These are phyloP conservation scores for Engraulis encrasicolus DNA, from an alignment of 2,113 vertebrate species.

Conservation along the genomic window DNA sequence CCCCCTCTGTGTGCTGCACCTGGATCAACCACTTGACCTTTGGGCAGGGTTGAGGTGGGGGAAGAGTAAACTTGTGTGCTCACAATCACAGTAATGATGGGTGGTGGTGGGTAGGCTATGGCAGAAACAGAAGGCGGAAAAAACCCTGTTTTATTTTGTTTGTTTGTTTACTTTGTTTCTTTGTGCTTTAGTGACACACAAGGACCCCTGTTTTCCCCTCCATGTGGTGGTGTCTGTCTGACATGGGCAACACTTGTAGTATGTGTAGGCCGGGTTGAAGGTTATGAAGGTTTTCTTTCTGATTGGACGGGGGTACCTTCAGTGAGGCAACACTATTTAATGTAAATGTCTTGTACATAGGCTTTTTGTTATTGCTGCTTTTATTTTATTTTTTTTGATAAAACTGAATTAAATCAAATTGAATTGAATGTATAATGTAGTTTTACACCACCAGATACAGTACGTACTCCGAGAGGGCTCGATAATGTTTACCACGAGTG, in stretches of 20 bases:
- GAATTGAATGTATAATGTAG: constrained; percentile 64
- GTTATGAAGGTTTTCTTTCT: neutral
- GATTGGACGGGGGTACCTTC: neutral
- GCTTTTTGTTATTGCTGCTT: constrained; percentile 38
- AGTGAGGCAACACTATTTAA: constrained; percentile 67
- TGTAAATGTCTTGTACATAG: constrained; percentile 79
- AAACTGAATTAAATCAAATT: constrained; percentile 45
- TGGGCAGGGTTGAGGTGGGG: neutral
- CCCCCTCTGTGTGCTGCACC: neutral
- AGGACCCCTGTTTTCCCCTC: neutral
- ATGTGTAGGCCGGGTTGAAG: neutral
- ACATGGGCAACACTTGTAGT: neutral
- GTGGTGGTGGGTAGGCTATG: neutral
- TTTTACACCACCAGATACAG: constrained; percentile 43
- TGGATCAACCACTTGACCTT: neutral
- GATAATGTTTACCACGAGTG: neutral
- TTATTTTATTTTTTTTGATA: constrained; percentile 52
- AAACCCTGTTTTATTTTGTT: neutral
- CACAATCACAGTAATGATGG: neutral
- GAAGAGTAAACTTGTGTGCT: neutral
- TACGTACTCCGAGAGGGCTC: neutral
- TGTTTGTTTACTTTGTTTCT: neutral
- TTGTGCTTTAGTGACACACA: neutral
- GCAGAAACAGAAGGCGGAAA: neutral
- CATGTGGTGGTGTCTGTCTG: neutral